Evolutionary conservation across 1,140 invertebrate species (phyloP), one percentile per base, ranked within the genome.

Genomic region (Drosophila teissieri): DNA sequence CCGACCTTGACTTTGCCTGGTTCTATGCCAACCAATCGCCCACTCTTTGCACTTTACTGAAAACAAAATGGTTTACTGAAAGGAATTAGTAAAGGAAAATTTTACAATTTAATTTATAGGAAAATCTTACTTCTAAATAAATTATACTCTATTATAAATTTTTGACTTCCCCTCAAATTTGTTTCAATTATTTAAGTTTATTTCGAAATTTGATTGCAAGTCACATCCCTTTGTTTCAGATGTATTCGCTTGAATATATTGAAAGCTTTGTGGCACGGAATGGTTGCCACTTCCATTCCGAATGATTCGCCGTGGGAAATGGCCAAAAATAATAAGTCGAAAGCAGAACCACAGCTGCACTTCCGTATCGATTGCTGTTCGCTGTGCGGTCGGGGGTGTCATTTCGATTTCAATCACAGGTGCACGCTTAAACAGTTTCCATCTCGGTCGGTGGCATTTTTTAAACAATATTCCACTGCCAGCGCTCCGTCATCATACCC

Each of bases 1-100:
- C 12, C 51, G 80, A 79, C 82, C 82, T 86, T 86, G 82, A 86
- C 82, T 86, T 88, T 85, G 82, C 55, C 69, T 58, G 46, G 49
- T 55, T 56, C 44, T 58, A 48, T 69, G 75, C 62, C 73, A 68
- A 34, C 17, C 19, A 44, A 53, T 24, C 44, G 11, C 48, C 6
- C 48, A 22, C 17, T 36, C 40, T 17, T 27, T 37, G 4, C n/a
- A 61, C 55, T 49, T 27, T 17, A 60, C 55, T 54, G 49, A 45
- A 60, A 22, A 62, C 55, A 22, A n/a, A 15, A 10, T 19, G 27
- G 24, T 3, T 58, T 54, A 58, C 36, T 4, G 14, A 10, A 3
- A 58, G 40, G 19, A 8, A 44, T 4, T 17, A 10, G 1, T 19
- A 19, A 3, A 11, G 19, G 7, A 27, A 10, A 2, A 17, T 17